Base-by-base conservation (phyloP, 1,140 invertebrate genomes). In the Oreohelix idahoensis region DNA sequence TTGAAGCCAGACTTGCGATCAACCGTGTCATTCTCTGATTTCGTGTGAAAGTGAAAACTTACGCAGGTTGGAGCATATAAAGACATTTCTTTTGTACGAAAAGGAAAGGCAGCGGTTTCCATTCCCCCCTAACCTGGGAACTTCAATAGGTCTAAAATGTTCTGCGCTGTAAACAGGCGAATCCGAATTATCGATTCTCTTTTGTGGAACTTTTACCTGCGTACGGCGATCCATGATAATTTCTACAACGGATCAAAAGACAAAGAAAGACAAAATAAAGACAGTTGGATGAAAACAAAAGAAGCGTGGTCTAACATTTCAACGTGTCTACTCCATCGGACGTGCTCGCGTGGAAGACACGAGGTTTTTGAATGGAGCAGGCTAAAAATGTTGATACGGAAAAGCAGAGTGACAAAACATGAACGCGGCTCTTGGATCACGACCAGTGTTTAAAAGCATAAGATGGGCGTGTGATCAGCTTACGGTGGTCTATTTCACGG, bases 211-310 rank as follows among this genome's bases (percentile, higher is more conserved):
- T 66, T 66, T 66, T 66, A 66, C 63, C 63, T 32, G 63, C n/a
- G 20, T 32, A 32, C 29, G 29, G 2, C 63, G 63, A 66, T 66
- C 63, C 63, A 29, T 66, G 63, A 66, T 32, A 66, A 32, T 66
- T 66, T 66, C 63, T 17, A 66, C 29, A 32, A 35, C 63, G 11
- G 63, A 66, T 66, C 63, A 66, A 66, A 5, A 32, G 8, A 66
- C 63, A 66, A 66, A n/a, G 29, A 2, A 32, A 5, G 32, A 29
- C n/a, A 29, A 66, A 32, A 66, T 32, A 35, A 66, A 66, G 63
- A 66, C 63, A 66, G 29, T 23, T 66, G 63, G 63, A 32, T 32
- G n/a, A 66, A 66, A 23, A 66, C 63, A 66, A 66, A 66, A 32
- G 63, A 29, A 11, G 11, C 63, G 63, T n/a, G 0, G 20, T 66